Evolutionary conservation across 2,113 vertebrate species (phyloP).

Genomic region (Mesoclemmys tuberculata): DNA sequence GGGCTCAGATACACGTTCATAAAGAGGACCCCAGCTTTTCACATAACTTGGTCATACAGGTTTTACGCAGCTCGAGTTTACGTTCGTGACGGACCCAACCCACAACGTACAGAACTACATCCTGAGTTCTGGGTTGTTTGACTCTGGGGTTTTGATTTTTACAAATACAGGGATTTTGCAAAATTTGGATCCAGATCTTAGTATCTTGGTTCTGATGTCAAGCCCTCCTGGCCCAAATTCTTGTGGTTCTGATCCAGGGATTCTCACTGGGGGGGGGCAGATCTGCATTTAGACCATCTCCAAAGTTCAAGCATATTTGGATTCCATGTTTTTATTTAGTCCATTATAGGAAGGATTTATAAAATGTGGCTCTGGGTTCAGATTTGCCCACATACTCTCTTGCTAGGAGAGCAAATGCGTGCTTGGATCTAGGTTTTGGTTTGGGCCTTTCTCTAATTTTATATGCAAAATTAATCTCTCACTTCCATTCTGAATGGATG

Average conservation of each 20-base stretch:
- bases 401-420: neutral
- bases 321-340: neutral
- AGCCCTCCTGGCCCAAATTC: conserved; percentile 27
- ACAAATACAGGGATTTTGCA: conserved; percentile 12
- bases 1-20: neutral
- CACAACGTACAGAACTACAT: neutral
- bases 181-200: neutral
- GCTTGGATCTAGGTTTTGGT: conserved; percentile 16
- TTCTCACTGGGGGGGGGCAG: neutral
- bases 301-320: neutral
- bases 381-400: conserved; percentile 25
- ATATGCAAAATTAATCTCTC: conserved; percentile 22
- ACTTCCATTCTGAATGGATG: neutral
- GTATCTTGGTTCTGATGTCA: conserved; percentile 20
- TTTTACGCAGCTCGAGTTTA: conserved; percentile 25
- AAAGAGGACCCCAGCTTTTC: neutral
- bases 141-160: neutral
- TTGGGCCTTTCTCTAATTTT: conserved; percentile 18
- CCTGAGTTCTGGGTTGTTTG: neutral
- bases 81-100: neutral
- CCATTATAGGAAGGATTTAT: neutral
- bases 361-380: conserved; percentile 7
- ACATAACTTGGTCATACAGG: neutral
- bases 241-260: neutral
- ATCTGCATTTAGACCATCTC: conserved; percentile 12